Base-by-base conservation (phyloP, 2,888 invertebrate genomes). In the Copidosoma aretas region DNA sequence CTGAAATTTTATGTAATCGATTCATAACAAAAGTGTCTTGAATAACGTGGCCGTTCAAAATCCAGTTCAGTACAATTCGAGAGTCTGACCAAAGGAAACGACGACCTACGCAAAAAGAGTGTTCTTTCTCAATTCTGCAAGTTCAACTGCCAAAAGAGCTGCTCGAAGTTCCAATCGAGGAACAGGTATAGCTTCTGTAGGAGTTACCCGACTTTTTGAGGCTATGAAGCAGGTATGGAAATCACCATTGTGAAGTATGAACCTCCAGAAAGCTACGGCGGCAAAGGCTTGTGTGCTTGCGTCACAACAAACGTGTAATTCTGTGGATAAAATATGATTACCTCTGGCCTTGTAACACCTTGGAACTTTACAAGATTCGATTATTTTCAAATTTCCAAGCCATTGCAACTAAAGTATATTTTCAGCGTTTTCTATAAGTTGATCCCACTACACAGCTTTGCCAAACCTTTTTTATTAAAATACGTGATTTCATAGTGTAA, bases 381-480 rank as follows among this genome's bases (percentile, higher is more conserved):
- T 1, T 17, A 24, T 53, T n/a, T 54, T 32, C 3, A 62, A 41
- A 12, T 62, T 24, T 10, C 10, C 10, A 12, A 64, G 14, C 64
- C 64, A 64, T 17, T 5, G 19, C 1, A 46, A n/a, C 57, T 56
- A 64, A 3, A 8, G 5, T 1, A 15, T 8, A 21, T 32, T 46
- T 25, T 64, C 57, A 2, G 3, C 2, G 15, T 64, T 21, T 2
- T 17, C 25, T 14, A 64, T n/a, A n/a, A n/a, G n/a, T n/a, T n/a
- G n/a, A n/a, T n/a, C n/a, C n/a, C n/a, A 24, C 17, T 10, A 57
- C 25, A 14, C 19, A 15, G 10, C 49, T 56, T 10, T 10, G 4
- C 49, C 56, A 64, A 19, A 64, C 17, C 24, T 25, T 32, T 19
- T 57, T 56, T 56, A 64, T 49, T 46, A 57, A 19, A 32, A 64